Base-by-base conservation (phyloP, 2,113 vertebrate genomes). In the Crotophaga sulcirostris region DNA sequence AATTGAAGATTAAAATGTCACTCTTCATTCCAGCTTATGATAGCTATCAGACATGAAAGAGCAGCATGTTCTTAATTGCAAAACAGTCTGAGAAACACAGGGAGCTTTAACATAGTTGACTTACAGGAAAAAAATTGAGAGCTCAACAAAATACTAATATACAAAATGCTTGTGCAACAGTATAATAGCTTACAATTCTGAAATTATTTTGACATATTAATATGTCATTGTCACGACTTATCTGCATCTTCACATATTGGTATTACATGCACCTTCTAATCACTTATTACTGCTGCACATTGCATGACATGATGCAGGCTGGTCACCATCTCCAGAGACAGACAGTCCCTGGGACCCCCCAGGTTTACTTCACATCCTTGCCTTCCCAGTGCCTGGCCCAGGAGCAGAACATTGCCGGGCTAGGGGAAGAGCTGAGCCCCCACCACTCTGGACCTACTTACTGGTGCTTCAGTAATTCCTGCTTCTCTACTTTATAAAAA, bases 311-410 rank as follows among this genome's bases (percentile, higher is more conserved):
- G 44, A 31, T 47, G 44, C 58, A 85, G 45, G 31, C 23, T 84
- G 26, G 10, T 60, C 45, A 47, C 44, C 26, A 7, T 4, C 29
- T 51, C 42, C 67, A 0, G 2, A 67, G 51, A 54, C 21, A 64
- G 14, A 36, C 13, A 26, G 21, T 63, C 20, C 20, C 29, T 77
- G 23, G 11, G 6, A 3, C 7, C 3, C 0, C 9, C 9, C 1
- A 3, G 18, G 11, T 45, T 63, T 47, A 23, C 26, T 54, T 25
- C 29, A 26, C 7, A 21, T 68, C 33, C 9, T 28, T 34, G 33
- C 16, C 11, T 51, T 3, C 25, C 63, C 21, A 34, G 6, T 9
- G 3, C 60, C 26, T 36, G 74, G 9, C 11, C n/a, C 49, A n/a
- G 29, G 16, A 63, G 38, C 9, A 56, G 8, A 23, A 11, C 36